Evolutionary conservation across 2,113 vertebrate genomes (phyloP).

Genomic region (Solenodon paradoxus): DNA sequence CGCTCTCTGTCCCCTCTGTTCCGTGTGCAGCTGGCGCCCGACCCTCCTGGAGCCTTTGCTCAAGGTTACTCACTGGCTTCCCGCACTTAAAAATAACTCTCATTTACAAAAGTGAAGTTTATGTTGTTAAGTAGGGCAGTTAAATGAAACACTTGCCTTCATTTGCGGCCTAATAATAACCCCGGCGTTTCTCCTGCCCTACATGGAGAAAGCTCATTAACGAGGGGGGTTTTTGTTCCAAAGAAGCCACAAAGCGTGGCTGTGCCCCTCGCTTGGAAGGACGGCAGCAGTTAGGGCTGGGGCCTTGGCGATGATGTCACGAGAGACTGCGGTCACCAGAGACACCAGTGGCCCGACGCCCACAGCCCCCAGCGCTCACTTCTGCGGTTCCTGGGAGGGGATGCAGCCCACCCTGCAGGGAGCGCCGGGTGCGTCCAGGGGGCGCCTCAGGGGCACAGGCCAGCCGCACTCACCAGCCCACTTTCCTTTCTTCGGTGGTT

Average conservation of each 20-base stretch:
- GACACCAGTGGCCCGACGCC: not conserved
- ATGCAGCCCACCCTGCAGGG: no score
- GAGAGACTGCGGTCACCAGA: not conserved
- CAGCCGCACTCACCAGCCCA: no score
- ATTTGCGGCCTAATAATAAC: constrained; percentile 48
- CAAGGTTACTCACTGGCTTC: not conserved
- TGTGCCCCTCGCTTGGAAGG: not conserved
- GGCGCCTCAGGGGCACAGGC: no score
- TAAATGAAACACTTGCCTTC: constrained; percentile 46
- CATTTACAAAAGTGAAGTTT: constrained; percentile 31
- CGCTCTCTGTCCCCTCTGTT: not conserved
- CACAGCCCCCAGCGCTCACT: no score
- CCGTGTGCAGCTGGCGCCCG: not conserved
- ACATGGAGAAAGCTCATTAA: constrained; percentile 53
- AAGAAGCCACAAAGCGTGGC: not conserved
- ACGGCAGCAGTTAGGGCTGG: not conserved
- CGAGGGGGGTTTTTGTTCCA: not conserved
- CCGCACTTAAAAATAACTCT: constrained; percentile 32
- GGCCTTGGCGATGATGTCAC: not conserved
- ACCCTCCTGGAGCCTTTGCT: not conserved
- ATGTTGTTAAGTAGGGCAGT: constrained; percentile 44
- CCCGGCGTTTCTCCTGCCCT: not conserved
- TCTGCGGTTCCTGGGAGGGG: not conserved
- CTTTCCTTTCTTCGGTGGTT: no score
- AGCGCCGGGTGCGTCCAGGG: no score